These are phyloP conservation scores for Melanogrammus aeglefinus DNA, from an alignment of 2,797 vertebrate species.

Conservation along the genomic window DNA sequence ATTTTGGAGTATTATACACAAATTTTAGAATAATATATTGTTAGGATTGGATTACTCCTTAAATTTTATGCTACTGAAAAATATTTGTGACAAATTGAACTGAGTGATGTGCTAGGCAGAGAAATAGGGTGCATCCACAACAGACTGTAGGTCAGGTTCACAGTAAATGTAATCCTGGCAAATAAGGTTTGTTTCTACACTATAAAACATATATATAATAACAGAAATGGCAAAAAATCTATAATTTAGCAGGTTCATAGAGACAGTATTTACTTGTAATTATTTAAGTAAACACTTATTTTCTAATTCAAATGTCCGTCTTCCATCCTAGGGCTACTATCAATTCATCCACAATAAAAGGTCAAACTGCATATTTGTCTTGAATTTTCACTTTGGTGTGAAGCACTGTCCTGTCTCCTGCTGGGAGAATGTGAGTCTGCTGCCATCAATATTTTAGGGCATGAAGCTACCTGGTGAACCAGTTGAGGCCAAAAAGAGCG, in stretches of 20 bases:
- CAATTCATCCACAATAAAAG: slow-evolving; percentile 42
- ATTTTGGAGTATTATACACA: neutral
- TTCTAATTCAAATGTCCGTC: neutral
- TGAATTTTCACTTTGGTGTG: slow-evolving; percentile 18
- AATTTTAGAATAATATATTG: neutral
- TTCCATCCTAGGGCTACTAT: slow-evolving; percentile 4
- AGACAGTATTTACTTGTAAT: neutral
- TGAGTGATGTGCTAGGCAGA: no score
- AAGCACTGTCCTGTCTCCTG: slow-evolving; percentile 31
- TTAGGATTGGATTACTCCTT: no score
- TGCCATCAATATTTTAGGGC: slow-evolving; percentile 59
- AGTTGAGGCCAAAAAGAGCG: neutral
- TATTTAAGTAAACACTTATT: neutral
- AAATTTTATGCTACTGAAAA: no score
- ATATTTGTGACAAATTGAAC: no score
- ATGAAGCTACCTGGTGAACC: slow-evolving; percentile 6
- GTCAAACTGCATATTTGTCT: slow-evolving; percentile 31
- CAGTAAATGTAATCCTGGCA: neutral
- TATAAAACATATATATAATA: neutral
- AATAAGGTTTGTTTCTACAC: neutral
- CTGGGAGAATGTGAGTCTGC: slow-evolving; percentile 33
- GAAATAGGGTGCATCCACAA: neutral
- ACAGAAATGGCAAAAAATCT: neutral
- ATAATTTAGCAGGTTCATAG: neutral
- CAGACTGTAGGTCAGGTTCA: neutral